Base-by-base conservation (phyloP, 1,140 invertebrate genomes). In the Drosophila mauritiana region DNA sequence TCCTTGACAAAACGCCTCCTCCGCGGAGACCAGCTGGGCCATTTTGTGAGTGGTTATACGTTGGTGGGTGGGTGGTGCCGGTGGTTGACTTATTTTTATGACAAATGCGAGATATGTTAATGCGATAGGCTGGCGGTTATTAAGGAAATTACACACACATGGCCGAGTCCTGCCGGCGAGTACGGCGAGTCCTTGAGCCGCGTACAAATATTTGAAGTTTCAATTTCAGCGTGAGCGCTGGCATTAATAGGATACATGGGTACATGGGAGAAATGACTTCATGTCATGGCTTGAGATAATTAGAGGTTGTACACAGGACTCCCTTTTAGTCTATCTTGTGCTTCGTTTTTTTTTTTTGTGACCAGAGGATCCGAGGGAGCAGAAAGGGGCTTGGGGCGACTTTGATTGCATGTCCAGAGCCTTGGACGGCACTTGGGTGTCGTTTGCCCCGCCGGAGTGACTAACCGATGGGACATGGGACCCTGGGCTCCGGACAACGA, bases 101-200 rank as follows among this genome's bases (percentile, higher is more conserved):
- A 88, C 83, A 88, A 88, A 88, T 88, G 79, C 78, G 84, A 88
- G 83, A 88, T 88, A 88, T 88, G 83, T 88, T 88, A 88, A 88
- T 88, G 84, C 78, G 83, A 88, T 88, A 88, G 83, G 84, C 83
- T 49, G 67, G 62, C 67, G 76, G 79, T 83, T 83, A 88, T 88
- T 88, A 88, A 88, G 83, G 83, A 83, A 88, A 88, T 88, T 88
- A 88, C 67, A 55, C 72, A 76, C 79, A 81, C 56, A 78, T 68
- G 59, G 27, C 57, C 63, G 39, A 69, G 81, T 65, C 75, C 65
- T 77, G 68, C 58, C 11, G 37, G 3, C 62, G 7, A 31, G 31
- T 31, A 7, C 69, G 43, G 49, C 58, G 58, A 64, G 76, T 79
- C 81, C 72, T 76, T 74, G 70, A 55, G 76, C 56, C 64, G 49